Evolutionary conservation across 2,113 vertebrate species (phyloP).

Genomic region (Mobula hypostoma): DNA sequence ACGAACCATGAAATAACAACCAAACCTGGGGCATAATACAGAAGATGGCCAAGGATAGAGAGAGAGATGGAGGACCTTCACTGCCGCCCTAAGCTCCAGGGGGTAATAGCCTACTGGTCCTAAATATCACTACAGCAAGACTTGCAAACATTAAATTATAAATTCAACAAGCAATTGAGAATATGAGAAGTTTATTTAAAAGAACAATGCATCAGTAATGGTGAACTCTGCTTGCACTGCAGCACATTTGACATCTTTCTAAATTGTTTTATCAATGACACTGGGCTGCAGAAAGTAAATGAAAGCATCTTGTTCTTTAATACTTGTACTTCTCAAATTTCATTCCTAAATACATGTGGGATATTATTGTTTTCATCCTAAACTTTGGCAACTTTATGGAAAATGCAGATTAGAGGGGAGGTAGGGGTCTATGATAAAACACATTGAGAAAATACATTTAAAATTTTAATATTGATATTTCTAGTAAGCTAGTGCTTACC

Average conservation of each 20-base stretch:
- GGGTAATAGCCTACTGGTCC: not conserved
- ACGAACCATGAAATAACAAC: no score
- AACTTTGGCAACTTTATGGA: no score
- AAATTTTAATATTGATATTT: not conserved
- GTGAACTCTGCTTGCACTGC: no score
- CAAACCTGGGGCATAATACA: no score
- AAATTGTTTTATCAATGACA: not conserved
- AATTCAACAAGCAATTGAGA: not conserved
- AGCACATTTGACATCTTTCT: no score
- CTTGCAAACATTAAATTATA: not conserved
- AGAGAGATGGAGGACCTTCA: no score
- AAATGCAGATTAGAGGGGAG: no score
- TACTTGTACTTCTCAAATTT: not conserved
- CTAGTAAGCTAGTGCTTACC: conserved; percentile 56
- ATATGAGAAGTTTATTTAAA: no score
- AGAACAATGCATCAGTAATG: no score
- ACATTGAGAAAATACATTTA: not conserved
- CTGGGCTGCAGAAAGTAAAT: not conserved
- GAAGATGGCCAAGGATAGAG: no score
- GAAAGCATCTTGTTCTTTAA: not conserved
- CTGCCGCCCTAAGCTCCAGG: no score
- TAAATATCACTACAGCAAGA: not conserved
- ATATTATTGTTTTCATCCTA: no score
- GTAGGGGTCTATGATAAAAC: not conserved
- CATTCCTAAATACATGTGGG: not conserved